phyloP scores from a whole-genome alignment of 2,797 vertebrate genomes.

The Uromys caudimaculatus region DNA sequence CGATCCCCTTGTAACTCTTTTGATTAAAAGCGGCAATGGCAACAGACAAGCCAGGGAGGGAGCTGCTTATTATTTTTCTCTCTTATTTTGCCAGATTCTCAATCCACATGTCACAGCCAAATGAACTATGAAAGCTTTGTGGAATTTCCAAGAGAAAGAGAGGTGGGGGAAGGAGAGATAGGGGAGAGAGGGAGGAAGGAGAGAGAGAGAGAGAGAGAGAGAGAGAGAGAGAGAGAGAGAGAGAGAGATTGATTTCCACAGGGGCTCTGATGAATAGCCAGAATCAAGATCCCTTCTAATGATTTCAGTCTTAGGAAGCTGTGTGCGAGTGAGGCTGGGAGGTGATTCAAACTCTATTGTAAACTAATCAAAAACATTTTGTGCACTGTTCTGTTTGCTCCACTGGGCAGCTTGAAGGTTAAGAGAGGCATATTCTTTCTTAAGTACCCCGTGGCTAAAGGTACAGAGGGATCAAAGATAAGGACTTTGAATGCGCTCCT shows the following conservation, averaged over 20 bases:
- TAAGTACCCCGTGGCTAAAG: background rate
- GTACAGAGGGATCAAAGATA: background rate
- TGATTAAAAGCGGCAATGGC: slow-evolving; percentile 52
- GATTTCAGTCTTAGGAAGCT: slow-evolving; percentile 45
- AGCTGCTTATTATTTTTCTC: slow-evolving; percentile 38
- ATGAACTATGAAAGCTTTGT: background rate
- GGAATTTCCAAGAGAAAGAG: background rate
- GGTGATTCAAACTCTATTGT: background rate
- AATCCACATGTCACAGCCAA: slow-evolving; percentile 27
- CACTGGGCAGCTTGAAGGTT: background rate
- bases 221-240: background rate
- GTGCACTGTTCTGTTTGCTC: background rate
- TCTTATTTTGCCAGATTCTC: slow-evolving; percentile 54
- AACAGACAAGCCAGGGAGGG: background rate
- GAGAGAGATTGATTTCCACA: background rate
- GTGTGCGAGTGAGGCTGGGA: background rate
- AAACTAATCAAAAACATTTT: slow-evolving; percentile 30
- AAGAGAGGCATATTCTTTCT: background rate
- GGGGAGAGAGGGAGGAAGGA: too few relatives aligned
- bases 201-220: background rate
- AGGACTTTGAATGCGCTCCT: background rate
- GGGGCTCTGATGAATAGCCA: background rate
- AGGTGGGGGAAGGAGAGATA: too few relatives aligned
- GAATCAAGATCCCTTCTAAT: slow-evolving; percentile 4
- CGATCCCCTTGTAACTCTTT: slow-evolving; percentile 16